Base-by-base conservation (phyloP, 2,113 vertebrate genomes). In the Pangasianodon hypophthalmus region DNA sequence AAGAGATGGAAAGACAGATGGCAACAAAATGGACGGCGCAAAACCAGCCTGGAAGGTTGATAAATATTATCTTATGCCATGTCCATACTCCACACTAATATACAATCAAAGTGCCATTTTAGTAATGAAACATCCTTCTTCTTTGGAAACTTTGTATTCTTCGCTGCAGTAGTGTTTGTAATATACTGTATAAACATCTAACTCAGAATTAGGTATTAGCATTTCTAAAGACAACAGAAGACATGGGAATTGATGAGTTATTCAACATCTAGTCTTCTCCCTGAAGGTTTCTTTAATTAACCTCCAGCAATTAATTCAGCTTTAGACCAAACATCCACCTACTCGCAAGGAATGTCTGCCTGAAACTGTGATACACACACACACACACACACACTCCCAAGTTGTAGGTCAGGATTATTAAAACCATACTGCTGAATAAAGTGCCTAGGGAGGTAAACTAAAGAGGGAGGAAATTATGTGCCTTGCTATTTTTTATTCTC, bases 41-140 rank as follows among this genome's bases (percentile, higher is more conserved):
- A 96, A 96, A 91, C 95, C 96, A 92, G 95, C 94, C 88, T 96
- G 96, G 96, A 96, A 96, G 96, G 96, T 84, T 84, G 21, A 62
- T 62, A 62, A 62, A 84, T 60, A 60, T 60, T 11, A 16, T 82
- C 37, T 37, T 37, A 37, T 37, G 37, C 37, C 37, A 37, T 37
- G 37, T 37, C 37, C 37, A 37, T 37, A 37, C 37, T 37, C 37
- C 37, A 37, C 37, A 37, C 37, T 37, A 37, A 37, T 37, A 37
- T 37, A 37, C 37, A 37, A 1, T 37, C 37, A 37, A 80, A 80
- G 11, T 75, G 71, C 3, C 19, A 44, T 77, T 26, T 77, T 21
- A 73, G 71, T 19, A 44, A 75, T 24, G 73, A 77, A 77, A 77
- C 73, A n/a, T 18, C 41, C 41, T 2, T 21, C 6, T 26, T 77